A percentile compares a stretch with the other conserved stretches of the same genome.
Evolutionary conservation across 2,888 invertebrate species (phyloP).

Genomic region (Venusia cambrica): DNA sequence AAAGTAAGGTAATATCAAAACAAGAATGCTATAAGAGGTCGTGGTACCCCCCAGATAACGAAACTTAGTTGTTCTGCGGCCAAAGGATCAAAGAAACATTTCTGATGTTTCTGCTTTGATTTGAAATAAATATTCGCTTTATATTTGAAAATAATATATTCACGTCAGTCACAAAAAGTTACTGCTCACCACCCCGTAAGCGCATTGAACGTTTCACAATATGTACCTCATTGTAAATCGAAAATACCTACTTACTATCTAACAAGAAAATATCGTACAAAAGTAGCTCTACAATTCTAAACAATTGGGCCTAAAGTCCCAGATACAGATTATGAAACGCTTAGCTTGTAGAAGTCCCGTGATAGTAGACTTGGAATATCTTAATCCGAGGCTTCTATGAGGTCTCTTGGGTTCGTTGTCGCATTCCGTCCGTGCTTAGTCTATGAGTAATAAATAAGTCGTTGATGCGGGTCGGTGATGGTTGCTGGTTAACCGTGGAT

Average conservation of each 20-base stretch:
- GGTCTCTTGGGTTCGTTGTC: too few species aligned
- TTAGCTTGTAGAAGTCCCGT: slow-evolving; percentile 47
- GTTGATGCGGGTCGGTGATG: slow-evolving; percentile 34
- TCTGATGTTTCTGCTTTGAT: too few species aligned
- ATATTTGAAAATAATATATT: slow-evolving; percentile 63
- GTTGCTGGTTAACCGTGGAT: slow-evolving; percentile 50
- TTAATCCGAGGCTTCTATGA: too few species aligned
- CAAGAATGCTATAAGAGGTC: too few species aligned
- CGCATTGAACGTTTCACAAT: slow-evolving; percentile 72
- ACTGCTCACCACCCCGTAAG: slow-evolving; percentile 58
- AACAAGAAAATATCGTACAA: slow-evolving; percentile 75
- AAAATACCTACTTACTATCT: slow-evolving; percentile 62
- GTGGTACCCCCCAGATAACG: too few species aligned
- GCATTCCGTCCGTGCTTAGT: slow-evolving; percentile 61
- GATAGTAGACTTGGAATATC: too few species aligned
- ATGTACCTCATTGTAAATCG: slow-evolving; percentile 52
- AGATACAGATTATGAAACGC: slow-evolving; percentile 71
- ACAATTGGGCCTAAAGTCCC: slow-evolving; percentile 61
- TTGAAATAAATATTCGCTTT: too few species aligned
- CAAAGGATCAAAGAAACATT: too few species aligned
- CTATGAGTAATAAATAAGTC: slow-evolving; percentile 68
- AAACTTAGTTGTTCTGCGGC: too few species aligned
- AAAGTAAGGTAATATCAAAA: too few species aligned
- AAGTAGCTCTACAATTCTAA: slow-evolving; percentile 41
- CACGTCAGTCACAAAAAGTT: slow-evolving; percentile 63